Conservation (phyloP, 2,888 invertebrate species). For the Argyra leucocephala region DNA sequence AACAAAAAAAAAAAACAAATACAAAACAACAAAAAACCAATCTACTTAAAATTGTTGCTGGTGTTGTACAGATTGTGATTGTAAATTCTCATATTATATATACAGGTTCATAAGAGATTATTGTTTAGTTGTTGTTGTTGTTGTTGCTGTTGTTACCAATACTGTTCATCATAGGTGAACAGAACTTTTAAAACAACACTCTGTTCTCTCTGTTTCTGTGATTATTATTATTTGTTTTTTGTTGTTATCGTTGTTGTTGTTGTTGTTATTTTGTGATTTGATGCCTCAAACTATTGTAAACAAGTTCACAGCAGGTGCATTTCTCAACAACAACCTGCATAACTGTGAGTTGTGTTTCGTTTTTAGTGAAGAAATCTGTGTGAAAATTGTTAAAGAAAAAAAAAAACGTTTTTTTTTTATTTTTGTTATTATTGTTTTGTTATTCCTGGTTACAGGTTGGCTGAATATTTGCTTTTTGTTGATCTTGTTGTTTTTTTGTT, state of each 20-base stretch:
- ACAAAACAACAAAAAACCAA: neutral
- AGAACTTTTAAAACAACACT: neutral
- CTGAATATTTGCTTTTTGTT: neutral
- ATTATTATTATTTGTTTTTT: neutral
- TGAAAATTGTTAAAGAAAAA: neutral
- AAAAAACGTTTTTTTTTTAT: no score
- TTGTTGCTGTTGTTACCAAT: neutral
- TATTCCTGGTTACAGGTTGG: neutral
- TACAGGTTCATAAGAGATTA: neutral
- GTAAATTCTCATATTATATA: no score
- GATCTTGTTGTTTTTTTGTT: neutral
- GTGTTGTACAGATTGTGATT: neutral
- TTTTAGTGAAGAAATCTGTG: neutral
- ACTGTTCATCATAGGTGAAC: neutral
- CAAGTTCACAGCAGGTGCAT: constrained; percentile 24
- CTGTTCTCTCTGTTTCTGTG: neutral
- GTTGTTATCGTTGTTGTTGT: neutral
- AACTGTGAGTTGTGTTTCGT: neutral
- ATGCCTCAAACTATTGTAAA: constrained; percentile 20
- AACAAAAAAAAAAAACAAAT: neutral
- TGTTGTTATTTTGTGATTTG: neutral
- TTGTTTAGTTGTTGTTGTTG: neutral
- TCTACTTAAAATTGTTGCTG: constrained; percentile 6
- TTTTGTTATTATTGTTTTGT: no score
- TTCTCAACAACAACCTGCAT: constrained; percentile 18